Base-by-base conservation (phyloP, 35 echinoderm and acorn worm species). In the Apostichopus californicus region DNA sequence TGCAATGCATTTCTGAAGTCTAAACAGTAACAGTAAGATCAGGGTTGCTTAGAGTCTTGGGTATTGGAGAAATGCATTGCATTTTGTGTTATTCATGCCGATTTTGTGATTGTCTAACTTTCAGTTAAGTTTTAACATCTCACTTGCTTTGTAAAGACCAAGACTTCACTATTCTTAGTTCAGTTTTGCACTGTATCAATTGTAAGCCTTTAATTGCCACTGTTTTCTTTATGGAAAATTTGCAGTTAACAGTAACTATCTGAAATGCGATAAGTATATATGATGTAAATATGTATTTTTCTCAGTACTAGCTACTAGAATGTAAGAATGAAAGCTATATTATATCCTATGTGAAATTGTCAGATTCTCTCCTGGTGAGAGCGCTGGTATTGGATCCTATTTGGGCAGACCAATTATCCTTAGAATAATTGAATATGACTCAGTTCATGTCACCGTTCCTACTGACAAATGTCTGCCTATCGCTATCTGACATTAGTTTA, bases 231-330 rank as follows among this genome's bases (percentile, higher is more conserved):
- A 46, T 68, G 64, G 80, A 83, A 54, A 56, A 55, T 55, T 79
- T 79, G 80, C 52, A 83, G 80, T 83, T 83, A 20, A 83, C 80
- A 83, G 80, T 83, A 83, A 55, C 80, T 83, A 83, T 83, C 80
- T 83, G 80, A 83, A 83, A 83, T 83, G 52, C 10, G n/a, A 83
- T 55, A 34, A 56, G 64, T 68, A 68, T 56, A 46, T 83, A 53
- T 56, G 80, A 83, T 83, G 80, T 83, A 83, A 46, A 83, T 83
- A 55, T 83, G 22, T 80, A 26, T 21, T 80, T 55, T 83, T 83
- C 55, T 55, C 80, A 83, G 80, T 83, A 83, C 80, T 83, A 83
- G 25, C 17, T 83, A 55, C 20, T 79, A 10, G 34, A 34, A 18
- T 68, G 64, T 68, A 68, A 68, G 11, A 68, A 5, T 18, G 2